These are phyloP conservation scores for Cherax quadricarinatus DNA, from an alignment of 1,140 invertebrate genomes.

Conservation along the genomic window DNA sequence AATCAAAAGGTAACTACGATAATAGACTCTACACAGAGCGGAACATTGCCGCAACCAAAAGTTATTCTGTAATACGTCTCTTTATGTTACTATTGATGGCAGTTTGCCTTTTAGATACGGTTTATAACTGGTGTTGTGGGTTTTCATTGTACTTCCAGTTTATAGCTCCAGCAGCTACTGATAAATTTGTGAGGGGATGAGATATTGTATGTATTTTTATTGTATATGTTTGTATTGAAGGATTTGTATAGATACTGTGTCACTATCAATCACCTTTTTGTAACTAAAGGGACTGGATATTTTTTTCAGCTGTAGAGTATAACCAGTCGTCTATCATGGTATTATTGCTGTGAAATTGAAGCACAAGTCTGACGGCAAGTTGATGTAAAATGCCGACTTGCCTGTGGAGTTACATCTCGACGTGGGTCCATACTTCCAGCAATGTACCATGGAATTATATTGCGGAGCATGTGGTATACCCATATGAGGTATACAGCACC, in stretches of 20 bases:
- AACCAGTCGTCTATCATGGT: constrained; percentile 37
- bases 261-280: constrained; percentile 64
- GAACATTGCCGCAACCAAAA: too few relatives aligned
- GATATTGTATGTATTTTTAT: constrained; percentile 66
- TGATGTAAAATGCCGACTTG: constrained; percentile 1
- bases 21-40: too few relatives aligned
- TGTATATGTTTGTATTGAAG: constrained; percentile 68
- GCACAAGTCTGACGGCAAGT: not conserved
- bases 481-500: too few relatives aligned
- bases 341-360: constrained; percentile 31
- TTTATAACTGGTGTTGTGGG: constrained; percentile 42
- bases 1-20: too few relatives aligned
- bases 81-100: too few relatives aligned
- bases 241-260: constrained; percentile 70
- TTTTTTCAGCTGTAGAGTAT: constrained; percentile 33
- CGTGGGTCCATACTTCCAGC: constrained; percentile 38
- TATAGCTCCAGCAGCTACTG: constrained; percentile 60
- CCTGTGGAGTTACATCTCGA: not conserved
- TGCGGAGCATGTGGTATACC: not conserved
- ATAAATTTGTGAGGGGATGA: constrained; percentile 42
- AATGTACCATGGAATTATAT: not conserved
- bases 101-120: not conserved
- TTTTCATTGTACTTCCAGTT: constrained; percentile 63
- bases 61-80: too few relatives aligned
- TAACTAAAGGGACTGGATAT: not conserved